Percentiles rank a stretch among this genome's conserved stretches.
phyloP scores from a whole-genome alignment of 2,888 invertebrate genomes.

The Xylota segnis region DNA sequence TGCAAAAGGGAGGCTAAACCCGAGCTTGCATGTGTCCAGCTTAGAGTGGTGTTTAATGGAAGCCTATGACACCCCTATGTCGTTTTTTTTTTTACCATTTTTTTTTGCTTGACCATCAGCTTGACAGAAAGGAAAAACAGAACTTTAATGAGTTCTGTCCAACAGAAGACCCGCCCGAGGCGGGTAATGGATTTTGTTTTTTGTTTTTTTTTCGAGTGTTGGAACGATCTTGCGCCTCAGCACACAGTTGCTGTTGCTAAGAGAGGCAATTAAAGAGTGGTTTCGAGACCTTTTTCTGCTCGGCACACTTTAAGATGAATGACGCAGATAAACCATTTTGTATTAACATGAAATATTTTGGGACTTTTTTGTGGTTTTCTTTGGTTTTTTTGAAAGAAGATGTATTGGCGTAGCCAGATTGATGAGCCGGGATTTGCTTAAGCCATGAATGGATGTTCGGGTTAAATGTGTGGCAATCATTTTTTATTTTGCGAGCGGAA shows the following conservation, averaged over 20 bases:
- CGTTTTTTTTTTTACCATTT: constrained; percentile 16
- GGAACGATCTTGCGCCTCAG: constrained; percentile 20
- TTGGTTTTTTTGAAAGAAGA: background rate
- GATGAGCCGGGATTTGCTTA: constrained; percentile 44
- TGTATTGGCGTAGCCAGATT: constrained; percentile 46
- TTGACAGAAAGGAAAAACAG: constrained; percentile 47
- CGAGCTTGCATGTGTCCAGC: constrained; percentile 27
- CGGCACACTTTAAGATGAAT: constrained; percentile 28
- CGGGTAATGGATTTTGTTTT: constrained; percentile 24
- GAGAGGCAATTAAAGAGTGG: constrained; percentile 59
- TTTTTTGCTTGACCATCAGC: constrained; percentile 28
- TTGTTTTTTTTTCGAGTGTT: background rate
- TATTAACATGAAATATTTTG: constrained; percentile 23
- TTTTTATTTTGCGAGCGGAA: constrained; percentile 12
- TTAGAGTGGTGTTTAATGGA: constrained; percentile 28
- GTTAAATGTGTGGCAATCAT: constrained; percentile 38
- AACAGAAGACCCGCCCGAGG: constrained; percentile 46
- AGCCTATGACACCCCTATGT: constrained; percentile 58
- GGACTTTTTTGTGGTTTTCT: constrained; percentile 5
- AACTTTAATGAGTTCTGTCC: constrained; percentile 57
- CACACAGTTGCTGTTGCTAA: constrained; percentile 51
- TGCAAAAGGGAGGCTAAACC: constrained; percentile 23
- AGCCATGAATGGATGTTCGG: constrained; percentile 41
- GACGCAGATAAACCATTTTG: constrained; percentile 29
- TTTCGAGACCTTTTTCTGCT: background rate